These are phyloP conservation scores for Nomada fabriciana DNA, from an alignment of 2,888 invertebrate genomes.

Conservation along the genomic window DNA sequence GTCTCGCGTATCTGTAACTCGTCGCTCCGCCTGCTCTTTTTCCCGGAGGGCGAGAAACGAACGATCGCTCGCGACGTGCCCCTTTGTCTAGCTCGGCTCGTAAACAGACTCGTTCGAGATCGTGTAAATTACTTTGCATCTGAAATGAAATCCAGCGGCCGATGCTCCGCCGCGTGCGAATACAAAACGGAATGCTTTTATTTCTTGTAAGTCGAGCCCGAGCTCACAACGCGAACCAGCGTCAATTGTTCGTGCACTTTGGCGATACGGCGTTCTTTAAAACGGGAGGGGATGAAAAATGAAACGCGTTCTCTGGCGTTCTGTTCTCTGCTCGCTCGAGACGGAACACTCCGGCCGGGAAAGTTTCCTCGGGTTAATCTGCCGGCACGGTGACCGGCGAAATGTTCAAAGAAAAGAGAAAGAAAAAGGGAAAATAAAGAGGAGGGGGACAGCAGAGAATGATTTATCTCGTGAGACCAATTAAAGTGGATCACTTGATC, in stretches of 20 bases:
- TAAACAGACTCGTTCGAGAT: constrained; percentile 22
- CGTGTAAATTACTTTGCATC: constrained; percentile 18
- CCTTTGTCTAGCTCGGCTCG: background rate
- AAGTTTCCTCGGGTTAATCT: constrained; percentile 29
- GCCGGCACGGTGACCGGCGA: background rate
- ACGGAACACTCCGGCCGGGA: background rate
- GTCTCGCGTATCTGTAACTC: background rate
- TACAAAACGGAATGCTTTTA: constrained; percentile 2
- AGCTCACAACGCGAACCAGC: constrained; percentile 1
- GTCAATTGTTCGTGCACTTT: background rate
- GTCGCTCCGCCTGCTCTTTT: background rate
- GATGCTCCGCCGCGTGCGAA: background rate
- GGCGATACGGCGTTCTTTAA: background rate
- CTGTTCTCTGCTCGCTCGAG: background rate
- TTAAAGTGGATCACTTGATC: constrained; percentile 43
- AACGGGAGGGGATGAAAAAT: background rate
- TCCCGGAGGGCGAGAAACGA: background rate
- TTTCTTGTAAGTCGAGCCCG: constrained; percentile 8
- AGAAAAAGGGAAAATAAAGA: background rate
- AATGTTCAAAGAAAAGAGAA: background rate
- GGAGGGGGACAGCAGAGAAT: background rate
- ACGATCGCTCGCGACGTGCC: background rate
- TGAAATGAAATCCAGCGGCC: constrained; percentile 30
- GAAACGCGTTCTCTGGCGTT: background rate
- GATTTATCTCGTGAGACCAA: constrained; percentile 26